A percentile compares a stretch with the other conserved stretches of the same genome.
Evolutionary conservation across 2,113 vertebrate species (phyloP).

Genomic region (Pachypanchax playfairii): DNA sequence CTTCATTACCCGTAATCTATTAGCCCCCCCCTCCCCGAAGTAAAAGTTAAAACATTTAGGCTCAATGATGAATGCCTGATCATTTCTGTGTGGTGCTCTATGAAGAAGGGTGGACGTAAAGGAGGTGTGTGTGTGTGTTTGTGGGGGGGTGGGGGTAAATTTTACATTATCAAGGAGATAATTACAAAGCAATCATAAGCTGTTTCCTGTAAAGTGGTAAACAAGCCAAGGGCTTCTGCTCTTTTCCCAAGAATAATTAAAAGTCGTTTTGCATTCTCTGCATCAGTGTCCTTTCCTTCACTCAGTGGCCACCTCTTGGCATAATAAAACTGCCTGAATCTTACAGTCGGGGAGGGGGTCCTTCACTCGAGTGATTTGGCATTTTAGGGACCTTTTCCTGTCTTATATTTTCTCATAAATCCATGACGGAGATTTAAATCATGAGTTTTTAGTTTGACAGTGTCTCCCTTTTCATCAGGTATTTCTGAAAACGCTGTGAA

Average conservation of each 20-base stretch:
- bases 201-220: conserved; percentile 74
- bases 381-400: conserved; percentile 29
- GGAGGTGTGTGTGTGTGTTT: neutral
- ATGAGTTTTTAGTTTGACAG: conserved; percentile 1
- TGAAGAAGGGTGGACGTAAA: conserved; percentile 47
- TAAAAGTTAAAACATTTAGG: conserved; percentile 71
- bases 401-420: conserved; percentile 25
- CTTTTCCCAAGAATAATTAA: conserved; percentile 75
- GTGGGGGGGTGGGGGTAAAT: conserved; percentile 49
- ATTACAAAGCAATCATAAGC: conserved; percentile 78
- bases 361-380: conserved; percentile 30
- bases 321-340: conserved; percentile 50
- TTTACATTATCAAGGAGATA: conserved; percentile 75
- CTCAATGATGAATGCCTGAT: conserved; percentile 70
- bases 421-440: conserved; percentile 15
- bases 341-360: conserved; percentile 22
- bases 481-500: conserved; percentile 31
- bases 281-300: conserved; percentile 66
- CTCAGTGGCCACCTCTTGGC: conserved; percentile 61
- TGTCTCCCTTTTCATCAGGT: conserved; percentile 1
- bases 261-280: conserved; percentile 67
- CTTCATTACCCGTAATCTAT: conserved; percentile 74
- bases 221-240: conserved; percentile 73
- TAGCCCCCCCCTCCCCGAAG: conserved; percentile 59
- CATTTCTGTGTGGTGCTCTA: conserved; percentile 51